phyloP scores from a whole-genome alignment of 1,140 invertebrate genomes.

The Colletes gigas region DNA sequence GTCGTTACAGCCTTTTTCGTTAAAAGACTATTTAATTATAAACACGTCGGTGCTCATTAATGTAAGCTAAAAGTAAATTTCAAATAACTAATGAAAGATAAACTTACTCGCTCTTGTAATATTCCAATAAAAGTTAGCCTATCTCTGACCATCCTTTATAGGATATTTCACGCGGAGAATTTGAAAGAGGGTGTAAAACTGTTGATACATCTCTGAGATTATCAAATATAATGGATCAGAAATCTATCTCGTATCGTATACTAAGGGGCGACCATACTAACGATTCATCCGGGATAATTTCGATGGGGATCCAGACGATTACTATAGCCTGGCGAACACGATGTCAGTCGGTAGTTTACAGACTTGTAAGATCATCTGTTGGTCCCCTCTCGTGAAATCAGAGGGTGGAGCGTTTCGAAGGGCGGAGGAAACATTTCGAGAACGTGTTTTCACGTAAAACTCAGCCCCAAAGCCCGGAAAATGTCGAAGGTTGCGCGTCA shows the following conservation, averaged over 20 bases:
- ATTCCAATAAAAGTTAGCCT: too few species aligned
- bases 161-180: not conserved
- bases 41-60: too few species aligned
- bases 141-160: too few species aligned
- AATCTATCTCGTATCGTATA: not conserved
- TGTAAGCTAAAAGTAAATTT: too few species aligned
- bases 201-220: too few species aligned
- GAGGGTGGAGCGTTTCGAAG: conserved; percentile 43
- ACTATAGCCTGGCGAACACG: not conserved
- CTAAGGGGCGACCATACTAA: conserved; percentile 24
- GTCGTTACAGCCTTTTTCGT: too few species aligned
- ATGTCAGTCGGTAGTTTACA: conserved; percentile 44
- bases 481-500: not conserved
- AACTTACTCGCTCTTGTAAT: too few species aligned
- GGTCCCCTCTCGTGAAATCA: conserved; percentile 45
- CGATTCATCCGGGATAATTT: conserved; percentile 50
- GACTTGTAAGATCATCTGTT: conserved; percentile 48
- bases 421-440: conserved; percentile 16
- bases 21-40: too few species aligned
- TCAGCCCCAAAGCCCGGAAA: not conserved
- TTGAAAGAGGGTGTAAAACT: too few species aligned
- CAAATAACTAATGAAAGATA: too few species aligned
- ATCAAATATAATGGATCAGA: too few species aligned
- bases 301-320: conserved; percentile 10
- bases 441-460: conserved; percentile 14